phyloP scores from a whole-genome alignment of 2,797 vertebrate genomes.

The Myotis daubentonii region DNA sequence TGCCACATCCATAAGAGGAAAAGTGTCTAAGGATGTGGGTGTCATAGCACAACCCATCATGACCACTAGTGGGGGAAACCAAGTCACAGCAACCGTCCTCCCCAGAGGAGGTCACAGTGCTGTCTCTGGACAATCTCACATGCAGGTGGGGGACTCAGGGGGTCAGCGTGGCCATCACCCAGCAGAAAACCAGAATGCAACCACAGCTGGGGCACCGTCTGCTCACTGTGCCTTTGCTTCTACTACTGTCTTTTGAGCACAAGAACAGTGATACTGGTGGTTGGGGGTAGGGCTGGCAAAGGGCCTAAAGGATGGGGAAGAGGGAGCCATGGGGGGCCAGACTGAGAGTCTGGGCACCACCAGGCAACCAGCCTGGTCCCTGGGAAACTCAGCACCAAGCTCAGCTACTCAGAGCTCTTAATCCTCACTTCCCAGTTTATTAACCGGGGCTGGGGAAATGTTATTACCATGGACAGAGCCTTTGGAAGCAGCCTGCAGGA shows the following conservation, averaged over 20 bases:
- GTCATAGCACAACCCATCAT: not conserved
- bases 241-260: not conserved
- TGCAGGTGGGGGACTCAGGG: too few species aligned
- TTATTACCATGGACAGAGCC: conserved; percentile 82
- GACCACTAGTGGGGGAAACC: not conserved
- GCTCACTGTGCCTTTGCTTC: not conserved
- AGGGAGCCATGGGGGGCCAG: conserved; percentile 26
- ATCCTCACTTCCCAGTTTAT: conserved; percentile 72
- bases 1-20: not conserved
- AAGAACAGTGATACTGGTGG: not conserved
- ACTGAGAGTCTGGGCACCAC: conserved; percentile 72
- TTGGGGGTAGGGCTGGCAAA: not conserved
- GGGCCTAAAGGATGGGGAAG: not conserved
- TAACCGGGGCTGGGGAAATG: conserved; percentile 41
- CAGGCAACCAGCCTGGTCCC: conserved; percentile 63
- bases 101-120: not conserved
- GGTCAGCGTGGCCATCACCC: not conserved
- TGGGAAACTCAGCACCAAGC: conserved; percentile 80
- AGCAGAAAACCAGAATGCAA: not conserved
- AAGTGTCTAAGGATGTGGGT: not conserved
- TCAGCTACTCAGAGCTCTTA: conserved; percentile 77
- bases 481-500: conserved; percentile 51
- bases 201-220: not conserved
- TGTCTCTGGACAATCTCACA: not conserved
- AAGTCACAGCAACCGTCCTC: not conserved